Conservation (phyloP, 2,888 invertebrate genomes). For the Zygaena filipendulae region DNA sequence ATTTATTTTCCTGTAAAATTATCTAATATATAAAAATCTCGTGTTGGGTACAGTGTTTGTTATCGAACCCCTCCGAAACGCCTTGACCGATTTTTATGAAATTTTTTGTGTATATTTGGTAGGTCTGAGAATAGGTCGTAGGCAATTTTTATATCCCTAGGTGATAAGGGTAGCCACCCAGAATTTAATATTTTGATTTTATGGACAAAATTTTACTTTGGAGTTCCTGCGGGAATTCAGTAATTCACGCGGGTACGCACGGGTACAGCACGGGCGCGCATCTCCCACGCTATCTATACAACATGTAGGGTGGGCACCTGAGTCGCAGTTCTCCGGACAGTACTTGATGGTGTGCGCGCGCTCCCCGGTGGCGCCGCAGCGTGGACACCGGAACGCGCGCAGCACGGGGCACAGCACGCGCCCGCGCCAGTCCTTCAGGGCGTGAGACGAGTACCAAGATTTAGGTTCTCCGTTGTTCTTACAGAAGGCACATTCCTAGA, state of each 20-base stretch:
- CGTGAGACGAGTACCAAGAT: slow-evolving; percentile 72
- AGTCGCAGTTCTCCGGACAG: slow-evolving; percentile 37
- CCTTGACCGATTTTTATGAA: no score
- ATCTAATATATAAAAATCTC: no score
- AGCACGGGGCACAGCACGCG: slow-evolving; percentile 77
- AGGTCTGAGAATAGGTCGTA: no score
- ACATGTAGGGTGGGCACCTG: slow-evolving; percentile 19
- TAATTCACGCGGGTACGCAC: no score
- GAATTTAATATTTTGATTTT: background rate
- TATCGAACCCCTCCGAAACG: no score
- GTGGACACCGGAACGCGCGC: slow-evolving; percentile 77
- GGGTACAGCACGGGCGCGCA: no score
- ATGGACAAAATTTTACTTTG: no score
- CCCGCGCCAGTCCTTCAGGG: slow-evolving; percentile 74
- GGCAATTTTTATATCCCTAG: no score
- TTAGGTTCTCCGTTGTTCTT: slow-evolving; percentile 79
- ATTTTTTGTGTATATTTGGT: no score
- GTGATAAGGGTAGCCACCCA: slow-evolving; percentile 5
- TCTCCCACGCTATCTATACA: background rate
- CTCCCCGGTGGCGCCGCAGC: slow-evolving; percentile 77
- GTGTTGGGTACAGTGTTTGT: no score
- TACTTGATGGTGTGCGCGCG: slow-evolving; percentile 73
- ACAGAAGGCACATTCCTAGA: slow-evolving; percentile 77
- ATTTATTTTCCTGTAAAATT: no score
- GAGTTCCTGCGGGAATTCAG: no score